These are phyloP conservation scores for Gnathonemus echidnorhynchus DNA, from an alignment of 2,113 vertebrate species.

Conservation along the genomic window DNA sequence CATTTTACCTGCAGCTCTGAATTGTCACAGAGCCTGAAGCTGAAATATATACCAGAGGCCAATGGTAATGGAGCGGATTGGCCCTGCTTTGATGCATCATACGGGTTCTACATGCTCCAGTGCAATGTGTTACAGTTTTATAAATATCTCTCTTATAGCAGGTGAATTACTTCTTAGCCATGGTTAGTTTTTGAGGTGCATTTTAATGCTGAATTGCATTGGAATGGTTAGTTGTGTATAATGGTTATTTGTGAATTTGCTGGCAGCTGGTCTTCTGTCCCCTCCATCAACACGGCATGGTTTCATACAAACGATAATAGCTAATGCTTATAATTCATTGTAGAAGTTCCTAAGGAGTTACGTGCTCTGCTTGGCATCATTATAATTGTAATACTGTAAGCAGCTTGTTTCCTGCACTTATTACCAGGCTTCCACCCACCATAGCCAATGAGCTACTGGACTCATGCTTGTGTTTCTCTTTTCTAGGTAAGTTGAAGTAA, in stretches of 20 bases:
- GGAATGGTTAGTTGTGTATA: not conserved
- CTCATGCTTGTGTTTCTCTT: not conserved
- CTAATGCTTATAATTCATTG: not conserved
- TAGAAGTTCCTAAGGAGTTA: not conserved
- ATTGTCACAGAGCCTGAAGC: not conserved
- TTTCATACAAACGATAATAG: not conserved
- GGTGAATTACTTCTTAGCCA: not conserved
- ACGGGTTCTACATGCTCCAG: constrained; percentile 13
- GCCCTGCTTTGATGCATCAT: not conserved
- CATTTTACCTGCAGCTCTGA: not conserved
- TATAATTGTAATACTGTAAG: not conserved
- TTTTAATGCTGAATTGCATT: not conserved
- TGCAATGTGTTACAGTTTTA: not conserved
- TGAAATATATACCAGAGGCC: not conserved
- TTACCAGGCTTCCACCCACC: not conserved
- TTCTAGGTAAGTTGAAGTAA: not conserved
- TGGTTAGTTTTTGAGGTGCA: not conserved
- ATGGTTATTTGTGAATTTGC: not conserved
- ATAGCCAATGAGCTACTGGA: not conserved
- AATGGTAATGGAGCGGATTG: not conserved
- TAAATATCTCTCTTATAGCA: constrained; percentile 20
- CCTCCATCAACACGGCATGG: not conserved
- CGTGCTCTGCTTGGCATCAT: not conserved
- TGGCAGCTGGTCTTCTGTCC: not conserved
- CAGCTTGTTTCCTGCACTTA: not conserved